Evolutionary conservation across 2,113 vertebrate genomes (phyloP), one percentile per base, ranked within the genome.

Genomic region (Numida meleagris): DNA sequence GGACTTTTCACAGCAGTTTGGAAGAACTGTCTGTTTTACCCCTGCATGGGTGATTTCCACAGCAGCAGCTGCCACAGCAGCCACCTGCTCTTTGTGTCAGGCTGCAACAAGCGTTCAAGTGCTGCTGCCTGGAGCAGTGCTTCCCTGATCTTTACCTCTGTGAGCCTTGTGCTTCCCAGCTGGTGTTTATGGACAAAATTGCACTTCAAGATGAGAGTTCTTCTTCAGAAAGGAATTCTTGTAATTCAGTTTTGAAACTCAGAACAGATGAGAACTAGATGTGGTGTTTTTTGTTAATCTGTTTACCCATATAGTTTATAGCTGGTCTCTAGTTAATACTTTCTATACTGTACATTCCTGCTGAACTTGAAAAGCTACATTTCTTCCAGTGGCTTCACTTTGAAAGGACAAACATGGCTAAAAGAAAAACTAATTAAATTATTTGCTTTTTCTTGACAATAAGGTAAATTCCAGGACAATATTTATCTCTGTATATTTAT

Each of bases 391-490:
- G 31, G 15, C n/a, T 88, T 95, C 42, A 68, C 27, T 79, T 61
- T 40, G 53, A 55, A 86, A 86, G 27, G 25, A 79, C 51, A 72
- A 90, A 86, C 38, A 36, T 31, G 12, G 38, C 48, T 77, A 71
- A 79, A 85, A 89, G 19, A 91, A 89, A 88, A 74, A 74, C 2
- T 36, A 75, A 84, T 86, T 84, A 57, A 94, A 67, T 51, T 88
- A 23, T 43, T 51, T 63, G 7, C 24, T 16, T 71, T 20, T 36
- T 89, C n/a, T 72, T 86, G 45, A 63, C 43, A 73, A 33, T 76
- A 53, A 75, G 9, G 38, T 89, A 78, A 82, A 92, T 92, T 93
- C 11, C 24, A 68, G 70, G 40, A 31, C 20, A 27, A 7, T 82
- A 38, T 53, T 81, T 33, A 34, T 90, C 40, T 84, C 62, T 82